Evolutionary conservation across 2,888 invertebrate species (phyloP).

Genomic region (Caenorhabditis japonica): DNA sequence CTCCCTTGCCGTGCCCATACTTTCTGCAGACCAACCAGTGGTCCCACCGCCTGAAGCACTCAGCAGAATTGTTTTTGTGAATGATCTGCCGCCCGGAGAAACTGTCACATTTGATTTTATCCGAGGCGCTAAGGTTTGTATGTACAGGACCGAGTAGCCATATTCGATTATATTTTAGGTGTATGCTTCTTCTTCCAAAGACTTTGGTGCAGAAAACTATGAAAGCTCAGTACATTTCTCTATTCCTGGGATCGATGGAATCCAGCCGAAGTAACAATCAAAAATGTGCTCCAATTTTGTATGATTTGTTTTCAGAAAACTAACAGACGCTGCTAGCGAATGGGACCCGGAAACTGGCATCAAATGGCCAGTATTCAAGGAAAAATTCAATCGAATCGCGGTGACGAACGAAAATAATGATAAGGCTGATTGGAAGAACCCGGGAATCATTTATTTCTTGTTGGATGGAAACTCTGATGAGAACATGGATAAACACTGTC

Average conservation of each 20-base stretch:
- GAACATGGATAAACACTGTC: neutral
- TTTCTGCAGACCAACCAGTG: constrained; percentile 6
- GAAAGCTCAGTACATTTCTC: constrained; percentile 37
- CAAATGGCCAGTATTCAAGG: constrained; percentile 18
- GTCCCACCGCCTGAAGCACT: constrained; percentile 17
- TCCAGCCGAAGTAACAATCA: neutral
- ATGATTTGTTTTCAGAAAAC: neutral
- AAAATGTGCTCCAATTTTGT: too few species aligned
- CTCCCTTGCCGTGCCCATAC: neutral
- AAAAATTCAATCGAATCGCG: constrained; percentile 1
- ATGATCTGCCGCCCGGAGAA: constrained; percentile 37
- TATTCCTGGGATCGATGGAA: constrained; percentile 3
- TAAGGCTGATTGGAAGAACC: constrained; percentile 15
- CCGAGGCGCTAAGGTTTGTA: constrained; percentile 10
- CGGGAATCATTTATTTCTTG: constrained; percentile 51
- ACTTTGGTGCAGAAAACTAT: constrained; percentile 23
- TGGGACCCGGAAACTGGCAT: constrained; percentile 21
- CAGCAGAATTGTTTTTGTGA: constrained; percentile 40
- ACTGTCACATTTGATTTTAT: constrained; percentile 22
- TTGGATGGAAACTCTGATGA: constrained; percentile 11
- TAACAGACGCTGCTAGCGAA: constrained; percentile 20
- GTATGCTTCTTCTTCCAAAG: constrained; percentile 28
- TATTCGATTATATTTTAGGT: constrained; percentile 11
- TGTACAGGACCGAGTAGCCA: neutral
- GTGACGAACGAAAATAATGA: constrained; percentile 33